A percentile compares a stretch with the other conserved stretches of the same genome.
Evolutionary conservation across 2,888 invertebrate species (phyloP).

Genomic region (Melanostoma scalare): DNA sequence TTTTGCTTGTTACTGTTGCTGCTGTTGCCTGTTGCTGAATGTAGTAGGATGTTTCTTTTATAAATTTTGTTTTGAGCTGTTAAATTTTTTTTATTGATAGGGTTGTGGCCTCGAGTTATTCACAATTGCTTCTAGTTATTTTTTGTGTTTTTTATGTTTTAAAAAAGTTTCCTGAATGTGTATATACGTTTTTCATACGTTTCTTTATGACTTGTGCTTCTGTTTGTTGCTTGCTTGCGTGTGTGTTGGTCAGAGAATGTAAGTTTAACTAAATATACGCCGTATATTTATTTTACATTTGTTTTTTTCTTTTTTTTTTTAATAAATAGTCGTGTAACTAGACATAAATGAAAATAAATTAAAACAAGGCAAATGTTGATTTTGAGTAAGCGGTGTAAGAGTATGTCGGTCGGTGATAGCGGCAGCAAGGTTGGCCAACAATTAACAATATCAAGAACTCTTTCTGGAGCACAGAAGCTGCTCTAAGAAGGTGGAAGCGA

Average conservation of each 20-base stretch:
- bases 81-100: constrained; percentile 44
- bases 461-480: constrained; percentile 31
- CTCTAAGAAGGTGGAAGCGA: constrained; percentile 42
- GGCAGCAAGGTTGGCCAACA: constrained; percentile 53
- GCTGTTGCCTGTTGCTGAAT: constrained; percentile 42
- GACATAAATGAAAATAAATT: constrained; percentile 68
- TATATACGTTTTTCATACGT: constrained; percentile 34
- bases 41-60: constrained; percentile 16
- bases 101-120: constrained; percentile 62
- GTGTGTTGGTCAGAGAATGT: constrained; percentile 40
- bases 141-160: constrained; percentile 24
- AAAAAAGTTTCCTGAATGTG: constrained; percentile 40
- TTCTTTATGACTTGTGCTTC: constrained; percentile 35
- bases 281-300: constrained; percentile 55
- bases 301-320: constrained; percentile 30
- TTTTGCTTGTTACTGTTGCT: constrained; percentile 13
- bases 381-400: constrained; percentile 4
- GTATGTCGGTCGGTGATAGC: constrained; percentile 31
- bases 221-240: constrained; percentile 31
- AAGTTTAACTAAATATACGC: constrained; percentile 46
- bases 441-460: constrained; percentile 40
- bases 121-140: constrained; percentile 39
- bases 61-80: constrained; percentile 9
- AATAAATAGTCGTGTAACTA: constrained; percentile 44
- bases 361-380: constrained; percentile 45